Base-by-base conservation (phyloP, 2,113 vertebrate genomes). In the Sakesphorus luctuosus region DNA sequence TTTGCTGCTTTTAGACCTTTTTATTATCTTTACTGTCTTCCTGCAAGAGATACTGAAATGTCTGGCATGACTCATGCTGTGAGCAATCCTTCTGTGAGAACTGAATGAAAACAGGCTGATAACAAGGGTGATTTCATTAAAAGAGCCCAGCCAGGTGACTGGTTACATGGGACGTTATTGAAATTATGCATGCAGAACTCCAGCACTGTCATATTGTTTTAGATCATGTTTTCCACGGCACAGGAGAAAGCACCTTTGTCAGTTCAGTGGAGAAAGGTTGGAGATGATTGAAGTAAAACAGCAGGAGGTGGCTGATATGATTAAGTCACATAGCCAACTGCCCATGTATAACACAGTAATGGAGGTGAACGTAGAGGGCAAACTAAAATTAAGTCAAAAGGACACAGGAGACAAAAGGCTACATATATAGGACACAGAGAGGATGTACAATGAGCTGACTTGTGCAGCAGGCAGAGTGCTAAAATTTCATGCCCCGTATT, bases 281-380 rank as follows among this genome's bases (percentile, higher is more conserved):
- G 93, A 84, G 94, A 94, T 82, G 96, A 96, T 76, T 95, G 96
- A 97, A 96, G 90, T 87, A 82, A 90, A 94, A 72, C 92, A 96
- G 93, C 93, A 18, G 96, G 94, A 95, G 79, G 66, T 82, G 58
- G 87, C 72, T 76, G 36, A 84, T 31, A 43, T 84, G 88, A 93
- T 95, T 82, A 93, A 94, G 93, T 94, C 93, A 75, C 88, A 69
- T n/a, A 56, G 61, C 74, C 94, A 96, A 93, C 93, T 93, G 92
- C 83, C 94, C 96, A 55, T 93, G 96, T 87, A 84, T 58, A 81
- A 95, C 96, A 82, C 73, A 20, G 83, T 62, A 68, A 93, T 76
- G 83, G 94, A 95, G 88, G 92, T 91, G 92, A 95, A 94, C 87
- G 88, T 8, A 89, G 83, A 96, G 94, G 96, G 90, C 95, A 96